Evolutionary conservation across 2,113 vertebrate species (phyloP).

Genomic region (Tetrax tetrax): DNA sequence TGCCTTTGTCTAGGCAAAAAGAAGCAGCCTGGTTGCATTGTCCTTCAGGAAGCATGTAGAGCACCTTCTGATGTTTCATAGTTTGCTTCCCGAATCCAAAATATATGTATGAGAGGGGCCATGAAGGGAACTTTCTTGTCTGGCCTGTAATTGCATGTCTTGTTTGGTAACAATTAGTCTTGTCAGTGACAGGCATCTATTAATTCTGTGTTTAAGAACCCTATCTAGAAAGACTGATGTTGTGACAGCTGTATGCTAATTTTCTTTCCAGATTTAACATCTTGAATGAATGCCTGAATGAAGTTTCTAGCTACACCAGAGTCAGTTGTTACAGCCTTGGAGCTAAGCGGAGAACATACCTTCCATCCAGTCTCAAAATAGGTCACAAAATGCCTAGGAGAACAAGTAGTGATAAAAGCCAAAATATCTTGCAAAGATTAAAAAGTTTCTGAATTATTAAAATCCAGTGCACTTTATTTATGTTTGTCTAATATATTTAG

Average conservation of each 20-base stretch:
- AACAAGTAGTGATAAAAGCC: background rate
- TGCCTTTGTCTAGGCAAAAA: background rate
- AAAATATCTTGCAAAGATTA: background rate
- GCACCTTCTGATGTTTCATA: background rate
- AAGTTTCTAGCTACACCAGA: background rate
- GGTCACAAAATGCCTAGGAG: background rate
- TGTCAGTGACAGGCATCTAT: background rate
- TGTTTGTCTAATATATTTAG: background rate
- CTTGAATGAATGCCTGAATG: background rate
- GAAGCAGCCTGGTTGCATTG: background rate
- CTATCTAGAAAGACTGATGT: background rate
- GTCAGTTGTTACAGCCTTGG: background rate
- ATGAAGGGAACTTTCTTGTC: background rate
- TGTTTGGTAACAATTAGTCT: constrained; percentile 3
- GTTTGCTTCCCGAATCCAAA: background rate
- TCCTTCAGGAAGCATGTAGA: background rate
- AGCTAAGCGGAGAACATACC: background rate
- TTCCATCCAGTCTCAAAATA: background rate
- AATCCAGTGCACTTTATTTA: background rate
- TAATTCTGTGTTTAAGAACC: background rate
- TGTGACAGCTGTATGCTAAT: constrained; percentile 24
- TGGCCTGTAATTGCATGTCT: background rate
- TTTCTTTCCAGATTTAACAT: background rate
- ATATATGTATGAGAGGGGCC: background rate
- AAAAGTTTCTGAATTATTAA: background rate